Conservation (phyloP, 2,888 invertebrate species). For the Caenorhabditis sulstoni region DNA sequence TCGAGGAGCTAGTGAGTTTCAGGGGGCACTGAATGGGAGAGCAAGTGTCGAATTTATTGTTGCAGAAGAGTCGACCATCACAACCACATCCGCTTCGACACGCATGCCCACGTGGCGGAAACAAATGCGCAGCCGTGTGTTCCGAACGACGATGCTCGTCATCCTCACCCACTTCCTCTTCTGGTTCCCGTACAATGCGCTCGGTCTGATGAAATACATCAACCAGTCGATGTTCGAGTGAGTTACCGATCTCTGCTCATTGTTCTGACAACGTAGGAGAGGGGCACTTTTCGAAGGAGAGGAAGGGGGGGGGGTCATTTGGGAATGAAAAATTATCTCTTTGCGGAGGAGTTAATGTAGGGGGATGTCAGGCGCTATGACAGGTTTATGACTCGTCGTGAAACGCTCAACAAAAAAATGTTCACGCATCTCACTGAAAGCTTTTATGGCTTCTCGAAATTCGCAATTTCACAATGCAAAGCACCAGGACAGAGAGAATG, state of each 20-base stretch:
- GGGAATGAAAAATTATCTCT: constrained; percentile 23
- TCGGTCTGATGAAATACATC: constrained; percentile 75
- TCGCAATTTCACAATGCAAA: too few relatives aligned
- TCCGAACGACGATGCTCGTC: constrained; percentile 78
- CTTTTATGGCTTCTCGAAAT: too few relatives aligned
- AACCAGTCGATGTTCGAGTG: constrained; percentile 65
- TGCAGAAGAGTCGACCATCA: constrained; percentile 41
- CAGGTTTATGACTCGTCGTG: constrained; percentile 34
- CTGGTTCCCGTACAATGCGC: constrained; percentile 79
- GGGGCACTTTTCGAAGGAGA: too few relatives aligned
- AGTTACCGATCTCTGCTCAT: constrained; percentile 22
- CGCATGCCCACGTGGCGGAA: constrained; percentile 72
- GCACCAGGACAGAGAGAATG: neutral
- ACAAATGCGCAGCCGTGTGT: constrained; percentile 73
- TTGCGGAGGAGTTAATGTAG: constrained; percentile 14
- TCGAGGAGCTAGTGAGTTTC: constrained; percentile 33
- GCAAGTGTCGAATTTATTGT: neutral
- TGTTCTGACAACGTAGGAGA: too few relatives aligned
- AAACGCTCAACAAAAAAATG: constrained; percentile 6
- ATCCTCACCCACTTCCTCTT: constrained; percentile 77
- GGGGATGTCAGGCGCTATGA: constrained; percentile 26
- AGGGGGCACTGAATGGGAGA: neutral
- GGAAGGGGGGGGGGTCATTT: constrained; percentile 31
- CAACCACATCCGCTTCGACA: constrained; percentile 28
- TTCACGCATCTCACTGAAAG: too few relatives aligned